Conservation (phyloP, 2,113 vertebrate species). For the Platysteira castanea region DNA sequence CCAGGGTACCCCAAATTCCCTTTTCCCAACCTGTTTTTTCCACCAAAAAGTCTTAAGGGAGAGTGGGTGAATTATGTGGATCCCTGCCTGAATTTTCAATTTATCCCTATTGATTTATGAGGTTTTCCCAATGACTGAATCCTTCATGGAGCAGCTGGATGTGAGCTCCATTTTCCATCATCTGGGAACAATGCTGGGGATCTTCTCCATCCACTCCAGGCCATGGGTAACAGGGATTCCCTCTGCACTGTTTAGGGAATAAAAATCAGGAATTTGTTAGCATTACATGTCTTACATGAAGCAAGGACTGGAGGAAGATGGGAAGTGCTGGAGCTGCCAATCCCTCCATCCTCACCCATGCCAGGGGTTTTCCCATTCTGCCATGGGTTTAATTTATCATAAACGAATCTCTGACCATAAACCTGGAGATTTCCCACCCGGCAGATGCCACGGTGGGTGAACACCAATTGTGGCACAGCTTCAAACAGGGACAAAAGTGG, state of each 20-base stretch:
- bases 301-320: background rate
- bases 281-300: background rate
- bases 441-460: background rate
- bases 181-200: background rate
- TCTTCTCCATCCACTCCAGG: background rate
- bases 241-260: constrained; percentile 44
- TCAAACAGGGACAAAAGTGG: background rate
- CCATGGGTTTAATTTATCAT: background rate
- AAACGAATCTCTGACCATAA: background rate
- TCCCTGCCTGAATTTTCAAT: constrained; percentile 55
- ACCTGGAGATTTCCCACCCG: background rate
- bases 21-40: background rate
- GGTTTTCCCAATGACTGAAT: constrained; percentile 61
- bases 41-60: background rate
- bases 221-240: background rate
- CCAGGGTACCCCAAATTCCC: background rate
- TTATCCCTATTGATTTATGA: constrained; percentile 69
- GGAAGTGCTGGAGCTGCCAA: background rate
- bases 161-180: constrained; percentile 43
- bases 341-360: background rate
- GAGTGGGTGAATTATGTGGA: constrained; percentile 5
- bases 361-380: fast-evolving
- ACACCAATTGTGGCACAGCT: background rate
- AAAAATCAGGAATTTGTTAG: constrained; percentile 54
- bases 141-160: constrained; percentile 18